Conservation (phyloP, 2,797 vertebrate species). For the Antennarius maculatus region DNA sequence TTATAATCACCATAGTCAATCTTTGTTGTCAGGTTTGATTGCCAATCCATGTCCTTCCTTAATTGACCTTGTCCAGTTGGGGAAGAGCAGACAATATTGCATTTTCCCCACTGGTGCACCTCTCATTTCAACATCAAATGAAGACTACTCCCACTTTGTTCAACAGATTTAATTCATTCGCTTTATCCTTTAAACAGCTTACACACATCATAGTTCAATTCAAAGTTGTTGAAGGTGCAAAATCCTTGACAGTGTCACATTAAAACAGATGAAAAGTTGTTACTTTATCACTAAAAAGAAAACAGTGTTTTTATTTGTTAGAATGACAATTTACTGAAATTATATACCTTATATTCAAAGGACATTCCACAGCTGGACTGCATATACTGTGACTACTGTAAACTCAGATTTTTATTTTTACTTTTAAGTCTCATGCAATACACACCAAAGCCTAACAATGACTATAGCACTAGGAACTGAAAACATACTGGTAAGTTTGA, state of each 20-base stretch:
- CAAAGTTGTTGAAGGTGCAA: conserved; percentile 59
- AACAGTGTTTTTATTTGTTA: conserved; percentile 23
- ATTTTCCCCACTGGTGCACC: conserved; percentile 68
- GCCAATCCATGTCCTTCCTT: conserved; percentile 84
- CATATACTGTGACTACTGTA: neutral
- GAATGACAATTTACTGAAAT: conserved; percentile 35
- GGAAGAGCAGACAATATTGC: conserved; percentile 79
- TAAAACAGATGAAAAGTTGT: conserved; percentile 26
- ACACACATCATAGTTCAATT: conserved; percentile 53
- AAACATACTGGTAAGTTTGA: no score
- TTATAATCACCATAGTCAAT: conserved; percentile 86
- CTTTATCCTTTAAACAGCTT: conserved; percentile 65
- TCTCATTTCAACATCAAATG: conserved; percentile 77
- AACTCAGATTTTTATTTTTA: neutral
- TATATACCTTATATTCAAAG: neutral
- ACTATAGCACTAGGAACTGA: neutral
- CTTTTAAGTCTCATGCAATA: neutral
- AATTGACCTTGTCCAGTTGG: conserved; percentile 85
- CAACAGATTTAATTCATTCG: conserved; percentile 77
- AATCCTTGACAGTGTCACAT: conserved; percentile 30
- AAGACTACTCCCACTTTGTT: conserved; percentile 79
- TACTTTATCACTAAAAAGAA: conserved; percentile 20
- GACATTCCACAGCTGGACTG: neutral
- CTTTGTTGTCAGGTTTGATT: conserved; percentile 86
- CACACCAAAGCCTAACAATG: neutral